Evolutionary conservation across 2,797 vertebrate genomes (phyloP), one percentile per base, ranked within the genome.

Genomic region (Aeoliscus strigatus): DNA sequence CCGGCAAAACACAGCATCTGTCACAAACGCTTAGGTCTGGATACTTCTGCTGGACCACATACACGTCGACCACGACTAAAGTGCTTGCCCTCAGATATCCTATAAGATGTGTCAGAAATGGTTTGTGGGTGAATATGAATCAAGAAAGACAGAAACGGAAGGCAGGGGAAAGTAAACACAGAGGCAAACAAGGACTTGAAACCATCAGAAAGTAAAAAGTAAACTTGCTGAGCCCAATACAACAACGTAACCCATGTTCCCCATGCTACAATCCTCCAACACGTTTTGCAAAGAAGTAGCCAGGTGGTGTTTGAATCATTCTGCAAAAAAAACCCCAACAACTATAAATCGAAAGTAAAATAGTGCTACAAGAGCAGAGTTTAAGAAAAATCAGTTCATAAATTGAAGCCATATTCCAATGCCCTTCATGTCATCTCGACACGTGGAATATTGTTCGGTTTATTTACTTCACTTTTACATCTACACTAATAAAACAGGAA

Each of bases 1-100:
- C 55, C n/a, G 41, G 54, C 34, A 34, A 68, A 48, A 73, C 73
- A 77, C 27, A 46, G 57, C 56, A 73, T 60, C 80, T 77, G 81
- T 81, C 82, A 86, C 9, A 23, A 17, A 6, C 18, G 66, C 57
- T 82, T 74, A 74, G 51, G 57, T 49, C 44, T 34, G 44, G 54
- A 76, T 49, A 21, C 55, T 33, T 75, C 66, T 66, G 38, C 58
- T 52, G 40, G 60, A 51, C 60, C 53, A 39, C 31, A 41, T 28
- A 29, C 39, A 44, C 64, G 50, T 15, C 15, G 42, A 45, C 66
- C 39, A 16, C 46, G 31, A 17, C 62, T 39, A 39, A 73, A 81
- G 77, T 73, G 66, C 67, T 38, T 3, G 16, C 23, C 39, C 65
- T 45, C 56, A 61, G 49, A 59, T 24, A 47, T 58, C 50, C 48